Conservation (phyloP, 2,888 invertebrate species). For the Catocala fraxini region DNA sequence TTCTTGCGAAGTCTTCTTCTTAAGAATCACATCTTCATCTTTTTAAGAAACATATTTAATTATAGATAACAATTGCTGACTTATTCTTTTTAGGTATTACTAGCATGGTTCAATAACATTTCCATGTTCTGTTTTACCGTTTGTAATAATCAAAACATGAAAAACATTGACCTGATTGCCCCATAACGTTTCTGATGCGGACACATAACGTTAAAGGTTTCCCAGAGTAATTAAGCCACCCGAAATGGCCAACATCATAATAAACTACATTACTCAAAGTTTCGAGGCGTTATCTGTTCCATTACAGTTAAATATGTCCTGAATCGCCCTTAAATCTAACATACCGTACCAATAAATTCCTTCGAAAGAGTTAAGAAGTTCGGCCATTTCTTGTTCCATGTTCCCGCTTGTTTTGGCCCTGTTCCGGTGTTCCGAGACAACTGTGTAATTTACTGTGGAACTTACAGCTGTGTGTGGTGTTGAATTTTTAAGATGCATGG, state of each 20-base stretch:
- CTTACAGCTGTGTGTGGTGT: slow-evolving; percentile 40
- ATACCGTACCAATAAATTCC: slow-evolving; percentile 51
- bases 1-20: too few relatives aligned
- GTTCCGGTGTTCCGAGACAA: slow-evolving; percentile 47
- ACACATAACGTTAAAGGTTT: background rate
- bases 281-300: slow-evolving; percentile 25
- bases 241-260: slow-evolving; percentile 4
- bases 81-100: too few relatives aligned
- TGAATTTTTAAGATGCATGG: slow-evolving; percentile 42
- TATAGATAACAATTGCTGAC: too few relatives aligned
- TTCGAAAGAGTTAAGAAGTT: slow-evolving; percentile 54
- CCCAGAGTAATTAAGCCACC: too few relatives aligned
- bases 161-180: too few relatives aligned
- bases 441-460: slow-evolving; percentile 58
- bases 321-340: slow-evolving; percentile 51
- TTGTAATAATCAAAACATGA: too few relatives aligned
- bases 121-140: too few relatives aligned
- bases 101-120: too few relatives aligned
- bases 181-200: background rate
- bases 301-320: slow-evolving; percentile 39
- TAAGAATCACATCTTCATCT: too few relatives aligned
- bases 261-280: slow-evolving; percentile 11
- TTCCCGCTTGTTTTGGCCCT: slow-evolving; percentile 43
- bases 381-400: slow-evolving; percentile 35
- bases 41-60: too few relatives aligned